Conservation (phyloP, 2,113 vertebrate species). For the Centrocercus urophasianus region DNA sequence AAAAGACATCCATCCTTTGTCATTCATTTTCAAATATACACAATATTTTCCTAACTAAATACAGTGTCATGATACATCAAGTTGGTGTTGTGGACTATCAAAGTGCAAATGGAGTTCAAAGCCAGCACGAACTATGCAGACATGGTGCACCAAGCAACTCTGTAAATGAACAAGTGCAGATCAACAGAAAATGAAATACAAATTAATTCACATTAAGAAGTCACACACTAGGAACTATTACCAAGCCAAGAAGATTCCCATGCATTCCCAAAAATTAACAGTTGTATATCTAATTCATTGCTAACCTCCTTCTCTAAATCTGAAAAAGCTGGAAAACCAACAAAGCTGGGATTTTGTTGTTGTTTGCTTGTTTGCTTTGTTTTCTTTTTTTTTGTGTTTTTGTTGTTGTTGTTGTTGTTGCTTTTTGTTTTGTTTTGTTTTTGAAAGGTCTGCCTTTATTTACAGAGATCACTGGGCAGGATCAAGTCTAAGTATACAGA, state of each 20-base stretch:
- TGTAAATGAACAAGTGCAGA: neutral
- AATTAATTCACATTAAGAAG: neutral
- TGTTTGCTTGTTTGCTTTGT: too few relatives aligned
- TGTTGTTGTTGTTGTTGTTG: too few relatives aligned
- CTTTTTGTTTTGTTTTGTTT: neutral
- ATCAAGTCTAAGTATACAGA: neutral
- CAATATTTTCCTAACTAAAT: neutral
- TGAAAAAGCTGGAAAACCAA: neutral
- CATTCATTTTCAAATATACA: neutral
- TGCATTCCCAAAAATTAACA: neutral
- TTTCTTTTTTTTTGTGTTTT: too few relatives aligned
- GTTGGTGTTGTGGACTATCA: neutral
- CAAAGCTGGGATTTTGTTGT: neutral
- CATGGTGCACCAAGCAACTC: fast-evolving
- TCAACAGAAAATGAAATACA: neutral
- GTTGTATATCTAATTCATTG: neutral
- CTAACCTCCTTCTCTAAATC: neutral
- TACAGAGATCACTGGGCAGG: neutral
- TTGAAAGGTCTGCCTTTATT: neutral
- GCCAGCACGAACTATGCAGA: neutral
- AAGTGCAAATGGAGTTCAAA: neutral
- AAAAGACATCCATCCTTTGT: neutral
- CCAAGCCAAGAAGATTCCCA: neutral
- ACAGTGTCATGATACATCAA: neutral
- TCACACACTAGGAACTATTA: neutral